A percentile compares a stretch with the other conserved stretches of the same genome.
These are phyloP conservation scores for Gambelia wislizenii DNA, from an alignment of 2,797 vertebrate species.

Conservation along the genomic window DNA sequence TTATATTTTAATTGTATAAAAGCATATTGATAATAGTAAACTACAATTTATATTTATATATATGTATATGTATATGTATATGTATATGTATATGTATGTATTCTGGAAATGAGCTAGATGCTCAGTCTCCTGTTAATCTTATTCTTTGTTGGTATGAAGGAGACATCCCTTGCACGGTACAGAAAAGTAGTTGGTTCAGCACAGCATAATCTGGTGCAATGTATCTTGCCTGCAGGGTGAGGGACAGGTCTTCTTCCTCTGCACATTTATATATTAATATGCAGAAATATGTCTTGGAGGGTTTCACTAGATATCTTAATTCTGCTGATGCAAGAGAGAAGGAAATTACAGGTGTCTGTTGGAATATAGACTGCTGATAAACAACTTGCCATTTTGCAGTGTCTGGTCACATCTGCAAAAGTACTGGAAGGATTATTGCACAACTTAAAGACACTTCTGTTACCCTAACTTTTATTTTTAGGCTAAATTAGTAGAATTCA, in stretches of 20 bases:
- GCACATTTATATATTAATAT: conserved; percentile 45
- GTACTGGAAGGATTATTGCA: conserved; percentile 83
- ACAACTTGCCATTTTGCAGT: conserved; percentile 83
- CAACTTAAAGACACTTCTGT: conserved; percentile 79
- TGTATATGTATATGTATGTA: not conserved
- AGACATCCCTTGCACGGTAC: conserved; percentile 33
- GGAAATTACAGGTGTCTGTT: conserved; percentile 81
- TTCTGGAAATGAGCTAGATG: not conserved
- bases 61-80: not conserved
- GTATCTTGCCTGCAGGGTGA: conserved; percentile 38
- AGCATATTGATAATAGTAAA: not conserved
- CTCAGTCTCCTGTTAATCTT: not conserved
- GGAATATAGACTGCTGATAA: conserved; percentile 77
- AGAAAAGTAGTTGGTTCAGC: conserved; percentile 25
- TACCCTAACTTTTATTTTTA: conserved; percentile 80
- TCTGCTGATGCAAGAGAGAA: conserved; percentile 76
- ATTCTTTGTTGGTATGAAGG: conserved; percentile 30
- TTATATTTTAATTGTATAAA: too few relatives aligned
- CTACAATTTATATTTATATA: not conserved
- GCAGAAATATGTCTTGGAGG: conserved; percentile 53
- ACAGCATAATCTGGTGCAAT: conserved; percentile 24
- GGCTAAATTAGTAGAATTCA: conserved; percentile 62
- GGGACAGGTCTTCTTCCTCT: conserved; percentile 47
- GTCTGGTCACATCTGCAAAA: conserved; percentile 84
- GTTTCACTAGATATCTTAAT: conserved; percentile 70